phyloP scores from a whole-genome alignment of 2,888 invertebrate genomes.

The Clusia tigrina region DNA sequence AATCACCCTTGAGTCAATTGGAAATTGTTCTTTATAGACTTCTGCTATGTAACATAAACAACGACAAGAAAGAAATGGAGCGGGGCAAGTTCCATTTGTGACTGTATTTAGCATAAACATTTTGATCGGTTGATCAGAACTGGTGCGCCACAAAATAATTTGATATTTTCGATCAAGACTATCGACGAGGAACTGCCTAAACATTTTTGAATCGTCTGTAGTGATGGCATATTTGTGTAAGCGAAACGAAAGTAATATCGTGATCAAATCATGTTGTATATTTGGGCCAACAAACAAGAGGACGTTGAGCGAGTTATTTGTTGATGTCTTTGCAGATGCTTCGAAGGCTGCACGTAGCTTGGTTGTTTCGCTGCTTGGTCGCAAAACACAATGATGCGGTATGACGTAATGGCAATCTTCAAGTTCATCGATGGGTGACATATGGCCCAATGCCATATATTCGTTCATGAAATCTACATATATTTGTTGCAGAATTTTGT shows the following conservation, averaged over 20 bases:
- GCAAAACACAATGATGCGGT: constrained; percentile 25
- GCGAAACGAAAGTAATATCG: constrained; percentile 22
- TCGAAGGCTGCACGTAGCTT: constrained; percentile 29
- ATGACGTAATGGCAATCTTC: constrained; percentile 18
- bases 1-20: not conserved
- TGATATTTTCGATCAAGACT: constrained; percentile 19
- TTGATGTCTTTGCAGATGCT: constrained; percentile 22
- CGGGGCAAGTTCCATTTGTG: not conserved
- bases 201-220: constrained; percentile 23
- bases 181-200: constrained; percentile 9
- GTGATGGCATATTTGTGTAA: constrained; percentile 22
- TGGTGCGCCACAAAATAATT: not conserved
- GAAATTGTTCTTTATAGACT: not conserved
- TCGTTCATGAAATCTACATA: constrained; percentile 7
- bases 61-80: constrained; percentile 16
- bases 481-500: not conserved
- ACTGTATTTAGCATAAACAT: constrained; percentile 1
- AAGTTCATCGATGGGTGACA: not conserved
- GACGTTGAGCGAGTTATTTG: constrained; percentile 31
- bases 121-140: not conserved
- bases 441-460: not conserved
- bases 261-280: constrained; percentile 26
- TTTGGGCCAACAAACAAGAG: constrained; percentile 31
- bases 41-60: constrained; percentile 14
- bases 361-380: constrained; percentile 25